Conservation (phyloP, 2,113 vertebrate genomes). For the Salvelinus fontinalis region DNA sequence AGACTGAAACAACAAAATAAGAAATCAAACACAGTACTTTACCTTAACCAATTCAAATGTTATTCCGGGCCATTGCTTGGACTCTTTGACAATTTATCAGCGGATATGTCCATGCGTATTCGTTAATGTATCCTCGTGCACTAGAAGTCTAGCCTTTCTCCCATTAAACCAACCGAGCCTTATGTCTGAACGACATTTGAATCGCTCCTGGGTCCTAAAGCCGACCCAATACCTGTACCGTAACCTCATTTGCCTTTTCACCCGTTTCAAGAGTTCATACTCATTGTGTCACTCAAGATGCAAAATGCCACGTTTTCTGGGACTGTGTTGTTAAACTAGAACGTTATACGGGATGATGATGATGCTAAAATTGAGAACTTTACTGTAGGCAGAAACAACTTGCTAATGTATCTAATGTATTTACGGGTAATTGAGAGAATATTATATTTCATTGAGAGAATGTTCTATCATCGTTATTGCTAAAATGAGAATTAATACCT, state of each 20-base stretch:
- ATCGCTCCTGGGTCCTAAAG: slow-evolving; percentile 36
- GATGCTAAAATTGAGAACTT: neutral
- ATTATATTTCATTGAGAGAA: no score
- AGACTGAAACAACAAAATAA: slow-evolving; percentile 6
- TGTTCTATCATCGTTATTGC: no score
- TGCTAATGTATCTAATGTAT: no score
- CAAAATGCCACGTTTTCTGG: neutral
- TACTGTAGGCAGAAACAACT: no score
- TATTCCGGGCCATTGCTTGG: slow-evolving; percentile 26
- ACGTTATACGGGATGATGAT: neutral
- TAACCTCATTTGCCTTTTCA: slow-evolving; percentile 13
- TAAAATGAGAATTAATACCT: no score
- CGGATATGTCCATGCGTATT: slow-evolving; percentile 30
- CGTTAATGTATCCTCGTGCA: slow-evolving; percentile 33
- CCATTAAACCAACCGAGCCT: slow-evolving; percentile 34
- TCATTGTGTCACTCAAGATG: neutral
- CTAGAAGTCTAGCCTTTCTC: slow-evolving; percentile 29
- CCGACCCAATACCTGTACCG: neutral
- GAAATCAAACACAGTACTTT: slow-evolving; percentile 21
- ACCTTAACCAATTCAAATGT: slow-evolving; percentile 32
- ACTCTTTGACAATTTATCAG: slow-evolving; percentile 17
- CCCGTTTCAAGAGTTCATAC: slow-evolving; percentile 1
- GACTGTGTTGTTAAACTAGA: neutral
- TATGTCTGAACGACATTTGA: slow-evolving; percentile 24
- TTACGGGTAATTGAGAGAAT: no score